A percentile compares a stretch with the other conserved stretches of the same genome.
phyloP scores from a whole-genome alignment of 2,797 vertebrate genomes.

The Parauchenoglanis ngamensis region DNA sequence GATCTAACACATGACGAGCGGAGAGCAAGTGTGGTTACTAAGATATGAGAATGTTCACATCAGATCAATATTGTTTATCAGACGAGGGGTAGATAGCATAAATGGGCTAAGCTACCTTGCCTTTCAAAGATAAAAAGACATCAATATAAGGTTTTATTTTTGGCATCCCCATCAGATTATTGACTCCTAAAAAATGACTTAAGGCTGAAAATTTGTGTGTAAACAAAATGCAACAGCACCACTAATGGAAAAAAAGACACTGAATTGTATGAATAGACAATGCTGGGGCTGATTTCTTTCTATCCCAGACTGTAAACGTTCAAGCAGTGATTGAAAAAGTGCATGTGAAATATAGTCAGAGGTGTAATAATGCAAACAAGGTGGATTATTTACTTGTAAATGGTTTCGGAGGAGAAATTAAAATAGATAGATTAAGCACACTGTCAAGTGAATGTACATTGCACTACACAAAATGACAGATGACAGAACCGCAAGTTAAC shows the following conservation, averaged over 20 bases:
- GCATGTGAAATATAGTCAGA: neutral
- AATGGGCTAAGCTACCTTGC: neutral
- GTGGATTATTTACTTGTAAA: neutral
- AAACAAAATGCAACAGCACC: neutral
- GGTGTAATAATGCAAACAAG: neutral
- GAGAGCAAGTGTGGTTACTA: neutral
- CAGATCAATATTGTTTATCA: conserved; percentile 9
- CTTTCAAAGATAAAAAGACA: neutral
- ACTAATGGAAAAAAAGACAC: neutral
- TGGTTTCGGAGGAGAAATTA: neutral
- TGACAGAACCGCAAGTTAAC: neutral
- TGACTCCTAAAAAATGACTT: neutral
- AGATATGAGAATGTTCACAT: neutral
- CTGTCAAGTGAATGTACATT: neutral
- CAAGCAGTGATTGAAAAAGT: neutral
- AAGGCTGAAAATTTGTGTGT: neutral
- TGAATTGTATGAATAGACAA: neutral
- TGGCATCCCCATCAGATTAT: neutral
- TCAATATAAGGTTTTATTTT: too few species aligned
- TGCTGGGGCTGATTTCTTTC: neutral
- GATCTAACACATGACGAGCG: neutral
- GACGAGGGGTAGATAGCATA: too few species aligned
- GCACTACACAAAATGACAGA: neutral
- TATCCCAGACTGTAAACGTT: neutral
- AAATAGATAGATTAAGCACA: neutral